phyloP scores from a whole-genome alignment of 2,113 vertebrate genomes.

The Calidris pugnax region DNA sequence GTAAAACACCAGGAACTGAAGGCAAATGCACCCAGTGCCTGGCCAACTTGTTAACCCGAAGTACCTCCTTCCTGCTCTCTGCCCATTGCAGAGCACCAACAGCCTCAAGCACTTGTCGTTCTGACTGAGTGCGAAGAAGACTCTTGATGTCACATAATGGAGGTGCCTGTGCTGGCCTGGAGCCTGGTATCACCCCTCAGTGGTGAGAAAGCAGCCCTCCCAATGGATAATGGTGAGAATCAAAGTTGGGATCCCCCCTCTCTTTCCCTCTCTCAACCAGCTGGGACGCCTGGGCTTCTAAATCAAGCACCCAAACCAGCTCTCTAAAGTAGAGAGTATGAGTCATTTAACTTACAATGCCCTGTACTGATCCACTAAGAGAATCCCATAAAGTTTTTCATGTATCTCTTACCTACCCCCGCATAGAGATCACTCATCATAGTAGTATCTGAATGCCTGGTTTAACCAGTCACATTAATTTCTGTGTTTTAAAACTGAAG shows the following conservation, averaged over 20 bases:
- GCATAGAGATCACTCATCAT: not conserved
- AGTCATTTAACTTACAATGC: slow-evolving; percentile 36
- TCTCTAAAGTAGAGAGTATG: not conserved
- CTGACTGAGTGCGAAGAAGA: not conserved
- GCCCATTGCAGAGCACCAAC: not conserved
- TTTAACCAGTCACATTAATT: not conserved
- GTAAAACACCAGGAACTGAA: not conserved
- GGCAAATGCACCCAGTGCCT: not conserved
- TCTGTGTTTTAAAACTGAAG: not conserved
- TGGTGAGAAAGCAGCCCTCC: not conserved
- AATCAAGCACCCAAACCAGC: slow-evolving; percentile 1
- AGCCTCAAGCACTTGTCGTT: rapidly evolving
- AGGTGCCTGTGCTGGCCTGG: not conserved
- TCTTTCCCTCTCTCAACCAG: not conserved
- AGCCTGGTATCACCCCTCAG: not conserved
- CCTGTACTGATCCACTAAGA: not conserved
- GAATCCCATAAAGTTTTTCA: slow-evolving; percentile 19
- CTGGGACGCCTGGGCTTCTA: not conserved
- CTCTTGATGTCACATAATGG: not conserved
- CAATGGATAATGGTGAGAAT: not conserved
- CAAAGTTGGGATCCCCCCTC: not conserved
- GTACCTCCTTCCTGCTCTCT: not conserved
- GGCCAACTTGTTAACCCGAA: not conserved
- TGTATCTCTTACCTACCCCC: not conserved
- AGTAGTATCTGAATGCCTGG: not conserved